phyloP scores from a whole-genome alignment of 1,140 invertebrate genomes.

The Bactericera cockerelli region DNA sequence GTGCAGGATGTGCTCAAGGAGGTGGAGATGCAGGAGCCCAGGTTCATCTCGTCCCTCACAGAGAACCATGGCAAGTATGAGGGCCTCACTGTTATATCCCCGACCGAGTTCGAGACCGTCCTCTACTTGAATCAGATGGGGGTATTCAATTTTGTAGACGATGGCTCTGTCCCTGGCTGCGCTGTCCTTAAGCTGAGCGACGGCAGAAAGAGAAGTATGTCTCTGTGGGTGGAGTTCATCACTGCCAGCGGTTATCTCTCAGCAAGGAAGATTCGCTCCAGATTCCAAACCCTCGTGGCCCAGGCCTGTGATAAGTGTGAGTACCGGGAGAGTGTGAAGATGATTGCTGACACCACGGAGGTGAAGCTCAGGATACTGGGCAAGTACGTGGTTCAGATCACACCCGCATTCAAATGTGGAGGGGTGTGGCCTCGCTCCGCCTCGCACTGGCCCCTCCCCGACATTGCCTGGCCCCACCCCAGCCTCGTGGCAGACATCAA shows the following conservation, averaged over 20 bases:
- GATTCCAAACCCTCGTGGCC: constrained; percentile 80
- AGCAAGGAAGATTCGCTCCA: constrained; percentile 77
- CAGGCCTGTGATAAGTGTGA: constrained; percentile 85
- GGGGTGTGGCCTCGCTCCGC: constrained; percentile 93
- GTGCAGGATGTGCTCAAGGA: constrained; percentile 92
- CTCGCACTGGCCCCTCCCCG: constrained; percentile 86
- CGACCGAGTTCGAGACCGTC: constrained; percentile 87
- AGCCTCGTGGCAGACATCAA: constrained; percentile 91
- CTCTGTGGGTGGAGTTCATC: constrained; percentile 93
- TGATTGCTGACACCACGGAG: constrained; percentile 83
- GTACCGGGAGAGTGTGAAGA: constrained; percentile 77
- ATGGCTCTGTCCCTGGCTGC: constrained; percentile 81
- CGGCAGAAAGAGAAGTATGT: constrained; percentile 88
- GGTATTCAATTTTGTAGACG: constrained; percentile 91
- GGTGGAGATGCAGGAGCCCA: constrained; percentile 88
- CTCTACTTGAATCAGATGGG: constrained; percentile 96
- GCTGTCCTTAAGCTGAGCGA: constrained; percentile 85
- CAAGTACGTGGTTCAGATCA: constrained; percentile 71
- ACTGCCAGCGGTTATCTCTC: constrained; percentile 87
- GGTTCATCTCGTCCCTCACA: constrained; percentile 83
- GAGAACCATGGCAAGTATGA: constrained; percentile 81
- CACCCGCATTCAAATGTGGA: constrained; percentile 81
- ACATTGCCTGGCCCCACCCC: constrained; percentile 85
- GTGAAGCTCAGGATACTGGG: constrained; percentile 73
- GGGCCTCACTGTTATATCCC: constrained; percentile 74